phyloP scores from a whole-genome alignment of 2,797 vertebrate genomes.

The Premnoplex brunnescens region DNA sequence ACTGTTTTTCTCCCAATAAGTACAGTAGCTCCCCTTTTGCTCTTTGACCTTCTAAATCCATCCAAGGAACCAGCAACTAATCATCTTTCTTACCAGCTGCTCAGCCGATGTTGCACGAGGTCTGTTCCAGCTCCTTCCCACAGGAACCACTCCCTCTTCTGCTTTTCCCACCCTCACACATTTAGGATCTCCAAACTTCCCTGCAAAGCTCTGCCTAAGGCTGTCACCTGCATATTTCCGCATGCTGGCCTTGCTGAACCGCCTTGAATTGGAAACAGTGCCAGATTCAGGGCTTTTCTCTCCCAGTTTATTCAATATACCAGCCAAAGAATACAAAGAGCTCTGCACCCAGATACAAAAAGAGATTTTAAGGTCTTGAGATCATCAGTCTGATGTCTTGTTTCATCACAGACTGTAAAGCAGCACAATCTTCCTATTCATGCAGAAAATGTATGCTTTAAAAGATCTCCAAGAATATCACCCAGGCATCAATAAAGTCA shows the following conservation, averaged over 20 bases:
- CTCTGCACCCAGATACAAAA: neutral
- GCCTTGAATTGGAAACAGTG: neutral
- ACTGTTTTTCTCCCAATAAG: neutral
- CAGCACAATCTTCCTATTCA: neutral
- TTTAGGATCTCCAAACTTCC: neutral
- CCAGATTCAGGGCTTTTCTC: neutral
- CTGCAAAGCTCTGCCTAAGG: neutral
- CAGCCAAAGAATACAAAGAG: neutral
- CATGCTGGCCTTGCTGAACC: neutral
- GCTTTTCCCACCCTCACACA: neutral
- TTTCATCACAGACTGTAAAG: neutral
- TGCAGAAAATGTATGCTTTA: neutral
- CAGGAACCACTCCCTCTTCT: neutral
- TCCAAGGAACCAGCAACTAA: neutral
- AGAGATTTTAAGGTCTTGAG: slow-evolving; percentile 5
- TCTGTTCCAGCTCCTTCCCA: neutral
- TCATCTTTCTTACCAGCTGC: neutral
- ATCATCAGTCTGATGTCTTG: neutral
- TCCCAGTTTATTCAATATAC: neutral
- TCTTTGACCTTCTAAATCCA: neutral
- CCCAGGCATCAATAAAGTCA: neutral
- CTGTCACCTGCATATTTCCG: neutral
- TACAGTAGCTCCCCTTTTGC: neutral
- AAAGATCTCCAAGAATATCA: neutral
- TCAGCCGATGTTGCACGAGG: neutral